phyloP scores from a whole-genome alignment of 2,113 vertebrate species.

The Arizona elegans region DNA sequence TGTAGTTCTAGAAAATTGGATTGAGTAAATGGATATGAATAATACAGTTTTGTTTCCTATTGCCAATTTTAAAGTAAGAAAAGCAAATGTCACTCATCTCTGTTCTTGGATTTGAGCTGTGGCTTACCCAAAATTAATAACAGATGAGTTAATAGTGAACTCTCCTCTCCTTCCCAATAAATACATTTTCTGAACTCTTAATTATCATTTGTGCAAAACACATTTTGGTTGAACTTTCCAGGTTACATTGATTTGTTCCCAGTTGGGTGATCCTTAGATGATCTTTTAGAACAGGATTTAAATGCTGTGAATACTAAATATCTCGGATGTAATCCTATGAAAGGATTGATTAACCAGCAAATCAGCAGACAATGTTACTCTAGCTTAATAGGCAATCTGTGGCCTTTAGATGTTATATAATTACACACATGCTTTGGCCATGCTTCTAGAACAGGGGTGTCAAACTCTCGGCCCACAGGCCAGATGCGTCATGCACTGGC shows the following conservation, averaged over 20 bases:
- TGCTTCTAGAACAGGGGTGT: background rate
- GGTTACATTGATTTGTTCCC: background rate
- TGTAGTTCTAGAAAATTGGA: background rate
- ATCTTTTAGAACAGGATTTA: background rate
- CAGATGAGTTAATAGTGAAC: background rate
- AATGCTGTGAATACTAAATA: background rate
- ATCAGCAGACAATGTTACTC: background rate
- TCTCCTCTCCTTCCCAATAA: background rate
- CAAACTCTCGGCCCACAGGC: too few species aligned
- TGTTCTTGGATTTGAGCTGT: background rate
- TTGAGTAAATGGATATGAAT: background rate
- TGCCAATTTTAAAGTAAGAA: background rate
- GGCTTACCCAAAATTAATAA: background rate
- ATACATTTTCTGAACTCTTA: background rate
- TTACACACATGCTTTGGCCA: background rate
- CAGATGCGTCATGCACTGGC: too few species aligned
- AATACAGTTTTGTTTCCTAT: background rate
- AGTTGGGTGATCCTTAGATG: background rate
- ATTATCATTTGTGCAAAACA: background rate
- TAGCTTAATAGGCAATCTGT: background rate
- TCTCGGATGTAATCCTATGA: background rate
- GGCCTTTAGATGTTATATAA: background rate
- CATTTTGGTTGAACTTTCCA: background rate
- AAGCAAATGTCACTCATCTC: background rate
- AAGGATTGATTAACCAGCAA: background rate